Conservation (phyloP, 2,888 invertebrate genomes). For the Dasypogon diadema region DNA sequence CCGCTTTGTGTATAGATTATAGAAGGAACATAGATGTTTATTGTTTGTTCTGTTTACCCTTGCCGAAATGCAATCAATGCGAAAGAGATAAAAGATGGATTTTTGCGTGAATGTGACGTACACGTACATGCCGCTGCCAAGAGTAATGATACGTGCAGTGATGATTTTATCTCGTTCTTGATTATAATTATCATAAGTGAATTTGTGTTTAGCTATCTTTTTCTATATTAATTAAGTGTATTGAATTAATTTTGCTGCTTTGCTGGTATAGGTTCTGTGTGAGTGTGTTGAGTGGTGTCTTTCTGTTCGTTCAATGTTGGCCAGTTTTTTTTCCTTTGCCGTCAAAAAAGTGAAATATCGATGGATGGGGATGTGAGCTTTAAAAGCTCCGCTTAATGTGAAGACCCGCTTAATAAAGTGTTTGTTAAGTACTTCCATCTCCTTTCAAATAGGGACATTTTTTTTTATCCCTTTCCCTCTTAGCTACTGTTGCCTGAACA, state of each 20-base stretch:
- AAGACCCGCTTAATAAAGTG: constrained; percentile 17
- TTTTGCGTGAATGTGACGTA: not conserved
- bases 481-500: not conserved
- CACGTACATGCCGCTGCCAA: not conserved
- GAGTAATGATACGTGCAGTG: constrained; percentile 31
- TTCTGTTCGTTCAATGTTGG: not conserved
- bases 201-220: constrained; percentile 37
- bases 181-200: constrained; percentile 44
- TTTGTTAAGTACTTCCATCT: constrained; percentile 22
- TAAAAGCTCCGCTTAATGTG: constrained; percentile 12
- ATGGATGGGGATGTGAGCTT: constrained; percentile 28
- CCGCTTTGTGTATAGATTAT: not conserved
- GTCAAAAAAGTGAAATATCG: constrained; percentile 13
- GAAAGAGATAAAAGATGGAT: constrained; percentile 7
- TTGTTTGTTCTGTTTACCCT: not conserved
- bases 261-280: not conserved
- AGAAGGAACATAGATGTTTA: not conserved
- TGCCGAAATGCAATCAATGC: not conserved
- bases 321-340: not conserved
- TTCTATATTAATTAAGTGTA: constrained; percentile 34
- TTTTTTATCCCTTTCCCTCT: constrained; percentile 7
- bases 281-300: not conserved
- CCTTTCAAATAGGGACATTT: constrained; percentile 21
- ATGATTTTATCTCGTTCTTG: constrained; percentile 42
- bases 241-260: constrained; percentile 8